Evolutionary conservation across 2,888 invertebrate genomes (phyloP).

Genomic region (Ametastegia equiseti): DNA sequence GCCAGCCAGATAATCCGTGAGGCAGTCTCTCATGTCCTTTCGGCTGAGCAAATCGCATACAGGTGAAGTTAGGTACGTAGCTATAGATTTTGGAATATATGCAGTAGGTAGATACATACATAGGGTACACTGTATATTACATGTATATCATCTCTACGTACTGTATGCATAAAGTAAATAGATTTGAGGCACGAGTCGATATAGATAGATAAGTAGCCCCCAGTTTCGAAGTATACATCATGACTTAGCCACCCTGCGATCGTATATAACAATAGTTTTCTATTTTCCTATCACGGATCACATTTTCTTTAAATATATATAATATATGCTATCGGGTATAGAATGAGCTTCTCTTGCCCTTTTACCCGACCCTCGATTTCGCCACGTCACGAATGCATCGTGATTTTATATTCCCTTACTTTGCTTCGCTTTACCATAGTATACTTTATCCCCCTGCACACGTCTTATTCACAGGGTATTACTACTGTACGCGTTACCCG

Average conservation of each 20-base stretch:
- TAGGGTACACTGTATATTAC: background rate
- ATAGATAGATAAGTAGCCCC: background rate
- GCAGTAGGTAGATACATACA: background rate
- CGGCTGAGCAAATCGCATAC: background rate
- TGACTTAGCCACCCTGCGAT: background rate
- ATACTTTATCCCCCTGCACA: too few relatives aligned
- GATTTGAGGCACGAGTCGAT: conserved; percentile 12
- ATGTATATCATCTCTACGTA: background rate
- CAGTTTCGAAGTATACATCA: background rate
- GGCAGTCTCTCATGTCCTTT: background rate
- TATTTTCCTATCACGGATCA: background rate
- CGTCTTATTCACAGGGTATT: background rate
- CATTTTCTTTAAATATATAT: background rate
- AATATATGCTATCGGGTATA: background rate
- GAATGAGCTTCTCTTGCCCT: background rate
- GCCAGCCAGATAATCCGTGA: conserved; percentile 22
- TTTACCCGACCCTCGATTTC: too few relatives aligned
- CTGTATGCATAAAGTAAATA: background rate
- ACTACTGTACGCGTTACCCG: background rate
- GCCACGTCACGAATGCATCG: background rate
- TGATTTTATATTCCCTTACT: background rate
- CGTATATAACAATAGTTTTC: conserved; percentile 2
- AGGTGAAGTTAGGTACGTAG: too few relatives aligned
- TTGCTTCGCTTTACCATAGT: too few relatives aligned
- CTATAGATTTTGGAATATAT: too few relatives aligned